These are phyloP conservation scores for Anoura caudifer DNA, from an alignment of 2,113 vertebrate genomes.

Conservation along the genomic window DNA sequence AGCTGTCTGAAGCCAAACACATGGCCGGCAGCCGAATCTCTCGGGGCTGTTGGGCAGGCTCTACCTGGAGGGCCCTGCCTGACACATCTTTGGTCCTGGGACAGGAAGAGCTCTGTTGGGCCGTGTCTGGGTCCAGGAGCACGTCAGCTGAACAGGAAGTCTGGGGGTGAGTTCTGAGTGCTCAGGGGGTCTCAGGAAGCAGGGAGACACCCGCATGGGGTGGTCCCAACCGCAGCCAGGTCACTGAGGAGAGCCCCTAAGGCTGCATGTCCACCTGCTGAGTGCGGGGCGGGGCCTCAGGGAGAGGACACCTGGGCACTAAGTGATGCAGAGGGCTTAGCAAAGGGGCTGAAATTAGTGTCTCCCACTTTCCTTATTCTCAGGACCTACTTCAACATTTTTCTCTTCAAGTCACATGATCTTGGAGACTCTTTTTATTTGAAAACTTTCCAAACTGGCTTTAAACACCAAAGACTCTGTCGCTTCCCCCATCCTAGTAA, in stretches of 20 bases:
- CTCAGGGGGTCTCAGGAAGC: no score
- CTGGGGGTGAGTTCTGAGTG: neutral
- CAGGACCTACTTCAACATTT: no score
- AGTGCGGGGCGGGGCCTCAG: conserved; percentile 56
- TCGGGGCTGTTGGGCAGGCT: neutral
- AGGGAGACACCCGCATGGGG: no score
- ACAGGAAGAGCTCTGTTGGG: conserved; percentile 78
- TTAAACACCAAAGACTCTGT: neutral
- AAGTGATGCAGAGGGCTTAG: no score
- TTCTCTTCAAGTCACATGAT: no score
- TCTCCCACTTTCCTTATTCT: no score
- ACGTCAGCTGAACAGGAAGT: conserved; percentile 78
- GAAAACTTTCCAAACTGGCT: neutral
- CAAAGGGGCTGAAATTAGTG: no score
- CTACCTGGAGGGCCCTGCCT: conserved; percentile 58
- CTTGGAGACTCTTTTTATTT: no score
- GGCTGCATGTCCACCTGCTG: no score
- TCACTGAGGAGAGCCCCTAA: neutral
- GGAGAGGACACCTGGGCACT: no score
- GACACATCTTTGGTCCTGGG: conserved; percentile 75
- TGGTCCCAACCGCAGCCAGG: neutral
- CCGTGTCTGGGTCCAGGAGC: conserved; percentile 64
- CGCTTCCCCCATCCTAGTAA: no score
- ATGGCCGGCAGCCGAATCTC: conserved; percentile 79
- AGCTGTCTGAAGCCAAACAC: conserved; percentile 78